Evolutionary conservation across 2,113 vertebrate species (phyloP), one percentile per base, ranked within the genome.

Genomic region (Odobenus rosmarus): DNA sequence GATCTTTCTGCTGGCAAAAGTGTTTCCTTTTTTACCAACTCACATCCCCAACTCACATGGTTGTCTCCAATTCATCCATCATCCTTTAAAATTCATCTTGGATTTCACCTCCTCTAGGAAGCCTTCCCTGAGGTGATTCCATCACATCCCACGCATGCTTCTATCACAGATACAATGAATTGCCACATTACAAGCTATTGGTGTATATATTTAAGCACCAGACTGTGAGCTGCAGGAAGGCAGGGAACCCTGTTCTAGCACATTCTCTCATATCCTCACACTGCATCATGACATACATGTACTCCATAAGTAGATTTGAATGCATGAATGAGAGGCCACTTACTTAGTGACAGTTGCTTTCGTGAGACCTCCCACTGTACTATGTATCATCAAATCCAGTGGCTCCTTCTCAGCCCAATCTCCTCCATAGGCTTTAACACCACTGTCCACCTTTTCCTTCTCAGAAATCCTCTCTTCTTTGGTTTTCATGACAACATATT

Each of bases 401-500:
- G 53, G 7, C 24, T 71, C 49, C 46, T 67, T 59, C 88, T 90
- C 18, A 53, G 21, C 21, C 7, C 5, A 36, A 7, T 14, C 62
- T 55, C 28, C 12, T 74, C 55, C 55, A 33, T 4, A 90, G 10
- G 57, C 42, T 88, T 79, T 77, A 84, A 79, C 5, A 42, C 46
- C 33, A 46, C 2, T 26, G 77, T 80, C 59, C 4, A 76, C 53
- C 39, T 46, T 79, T 88, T 83, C 53, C 53, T 82, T 71, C 55
- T 93, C 74, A 92, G 67, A 85, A 82, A 82, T 61, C 33, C 36
- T 93, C 28, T 49, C 69, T 82, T 57, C 53, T n/a, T 82, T 93
- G 81, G 88, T 92, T 98, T 90, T 91, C 69, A 96, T 92, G 91
- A 69, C 90, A 97, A 97, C 42, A 21, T 42, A 76, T 18, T 42